Conservation (phyloP, 2,888 invertebrate genomes). For the Ormyrus rosae region DNA sequence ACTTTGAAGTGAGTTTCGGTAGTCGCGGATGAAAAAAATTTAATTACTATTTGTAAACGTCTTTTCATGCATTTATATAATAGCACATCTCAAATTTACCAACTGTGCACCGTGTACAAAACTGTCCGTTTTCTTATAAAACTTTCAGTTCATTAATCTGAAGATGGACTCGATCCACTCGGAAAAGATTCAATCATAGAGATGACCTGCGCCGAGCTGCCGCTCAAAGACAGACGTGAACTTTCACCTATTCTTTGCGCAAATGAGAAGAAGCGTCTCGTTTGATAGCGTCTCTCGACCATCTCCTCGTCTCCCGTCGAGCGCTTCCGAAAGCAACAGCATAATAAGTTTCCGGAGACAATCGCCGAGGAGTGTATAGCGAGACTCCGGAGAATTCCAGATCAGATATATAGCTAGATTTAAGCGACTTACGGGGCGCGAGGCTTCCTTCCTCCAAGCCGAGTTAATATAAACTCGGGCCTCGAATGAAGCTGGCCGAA, state of each 20-base stretch:
- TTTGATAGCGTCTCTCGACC: conserved; percentile 38
- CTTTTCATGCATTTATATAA: neutral
- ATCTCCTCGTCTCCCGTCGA: neutral
- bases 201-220: neutral
- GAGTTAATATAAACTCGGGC: conserved; percentile 47
- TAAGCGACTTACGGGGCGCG: conserved; percentile 56
- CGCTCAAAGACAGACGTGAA: conserved; percentile 25
- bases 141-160: neutral
- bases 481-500: conserved; percentile 49
- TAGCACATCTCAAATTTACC: neutral
- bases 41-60: conserved; percentile 11
- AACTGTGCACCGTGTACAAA: neutral
- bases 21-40: conserved; percentile 17
- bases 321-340: conserved; percentile 8
- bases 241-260: conserved; percentile 46
- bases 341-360: conserved; percentile 48
- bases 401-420: conserved; percentile 50
- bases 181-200: conserved; percentile 39
- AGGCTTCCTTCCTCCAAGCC: conserved; percentile 17
- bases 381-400: conserved; percentile 25
- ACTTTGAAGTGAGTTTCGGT: too few species aligned
- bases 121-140: neutral
- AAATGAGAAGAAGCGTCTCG: conserved; percentile 53
- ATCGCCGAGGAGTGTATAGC: neutral
- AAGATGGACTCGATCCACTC: conserved; percentile 12